phyloP scores from a whole-genome alignment of 2,797 vertebrate species.

The Synanceia verrucosa region DNA sequence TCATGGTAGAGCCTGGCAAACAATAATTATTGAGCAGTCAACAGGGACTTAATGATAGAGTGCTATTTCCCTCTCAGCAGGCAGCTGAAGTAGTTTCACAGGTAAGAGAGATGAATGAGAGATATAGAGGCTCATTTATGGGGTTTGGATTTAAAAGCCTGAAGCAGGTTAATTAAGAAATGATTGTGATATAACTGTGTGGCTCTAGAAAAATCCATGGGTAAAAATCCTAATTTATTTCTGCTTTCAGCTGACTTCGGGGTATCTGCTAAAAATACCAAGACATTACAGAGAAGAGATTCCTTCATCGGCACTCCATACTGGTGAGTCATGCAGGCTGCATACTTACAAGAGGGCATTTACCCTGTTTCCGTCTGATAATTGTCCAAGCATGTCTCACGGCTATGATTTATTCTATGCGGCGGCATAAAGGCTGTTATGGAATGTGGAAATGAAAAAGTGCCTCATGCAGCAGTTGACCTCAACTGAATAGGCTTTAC shows the following conservation, averaged over 20 bases:
- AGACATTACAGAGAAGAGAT: slow-evolving; percentile 96
- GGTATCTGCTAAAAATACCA: slow-evolving; percentile 98
- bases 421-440: slow-evolving; percentile 6
- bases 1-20: slow-evolving; percentile 56
- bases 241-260: slow-evolving; percentile 95
- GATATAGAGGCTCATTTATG: not conserved
- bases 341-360: slow-evolving; percentile 39
- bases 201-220: not conserved
- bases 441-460: slow-evolving; percentile 14
- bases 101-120: slow-evolving; percentile 15
- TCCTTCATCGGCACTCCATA: slow-evolving; percentile 99
- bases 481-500: slow-evolving; percentile 6
- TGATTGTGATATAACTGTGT: not conserved
- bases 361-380: slow-evolving; percentile 30
- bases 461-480: slow-evolving; percentile 18
- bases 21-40: slow-evolving; percentile 66
- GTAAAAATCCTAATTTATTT: slow-evolving; percentile 35
- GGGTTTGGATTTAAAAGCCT: not conserved
- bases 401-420: slow-evolving; percentile 19
- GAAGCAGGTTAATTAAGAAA: not conserved
- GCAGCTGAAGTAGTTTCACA: slow-evolving; percentile 26
- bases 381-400: slow-evolving; percentile 20
- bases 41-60: slow-evolving; percentile 58
- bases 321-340: slow-evolving; percentile 87
- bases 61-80: slow-evolving; percentile 28